Conservation (phyloP, 2,113 vertebrate genomes). For the Urocitellus parryii region DNA sequence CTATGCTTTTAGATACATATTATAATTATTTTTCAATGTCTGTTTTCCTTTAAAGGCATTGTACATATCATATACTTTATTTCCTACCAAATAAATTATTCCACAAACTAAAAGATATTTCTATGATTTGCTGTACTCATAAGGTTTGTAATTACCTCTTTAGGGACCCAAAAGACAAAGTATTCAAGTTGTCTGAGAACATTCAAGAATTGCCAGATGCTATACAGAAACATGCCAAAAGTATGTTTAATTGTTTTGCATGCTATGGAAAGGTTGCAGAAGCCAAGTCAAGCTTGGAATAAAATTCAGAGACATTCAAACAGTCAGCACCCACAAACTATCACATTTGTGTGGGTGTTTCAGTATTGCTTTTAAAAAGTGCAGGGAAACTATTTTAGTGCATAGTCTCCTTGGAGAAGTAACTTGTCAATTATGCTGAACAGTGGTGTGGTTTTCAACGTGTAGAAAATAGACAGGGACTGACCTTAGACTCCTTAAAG, state of each 20-base stretch:
- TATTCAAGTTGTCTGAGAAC: not conserved
- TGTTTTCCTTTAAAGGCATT: constrained; percentile 3
- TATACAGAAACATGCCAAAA: not conserved
- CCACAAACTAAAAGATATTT: not conserved
- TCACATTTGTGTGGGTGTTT: constrained; percentile 49
- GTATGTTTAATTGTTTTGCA: constrained; percentile 29
- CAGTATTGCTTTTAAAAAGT: constrained; percentile 15
- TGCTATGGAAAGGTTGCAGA: not conserved
- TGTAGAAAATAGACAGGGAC: constrained; percentile 48
- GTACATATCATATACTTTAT: not conserved
- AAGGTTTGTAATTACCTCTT: not conserved
- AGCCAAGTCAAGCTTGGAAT: constrained; percentile 55
- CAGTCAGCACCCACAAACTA: not conserved
- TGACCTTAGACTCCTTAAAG: constrained; percentile 55
- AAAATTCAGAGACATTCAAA: constrained; percentile 54
- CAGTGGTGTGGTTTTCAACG: not conserved
- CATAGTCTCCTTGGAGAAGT: constrained; percentile 48
- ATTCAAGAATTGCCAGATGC: not conserved
- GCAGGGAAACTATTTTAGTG: constrained; percentile 50
- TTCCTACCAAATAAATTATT: not conserved
- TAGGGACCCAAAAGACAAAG: not conserved
- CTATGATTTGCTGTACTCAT: not conserved
- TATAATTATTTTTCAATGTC: not conserved
- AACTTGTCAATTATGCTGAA: constrained; percentile 66
- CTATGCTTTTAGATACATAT: not conserved